Percentiles rank a stretch among this genome's conserved stretches.
These are phyloP conservation scores for Ecliptopera silaceata DNA, from an alignment of 2,888 invertebrate species.

Conservation along the genomic window DNA sequence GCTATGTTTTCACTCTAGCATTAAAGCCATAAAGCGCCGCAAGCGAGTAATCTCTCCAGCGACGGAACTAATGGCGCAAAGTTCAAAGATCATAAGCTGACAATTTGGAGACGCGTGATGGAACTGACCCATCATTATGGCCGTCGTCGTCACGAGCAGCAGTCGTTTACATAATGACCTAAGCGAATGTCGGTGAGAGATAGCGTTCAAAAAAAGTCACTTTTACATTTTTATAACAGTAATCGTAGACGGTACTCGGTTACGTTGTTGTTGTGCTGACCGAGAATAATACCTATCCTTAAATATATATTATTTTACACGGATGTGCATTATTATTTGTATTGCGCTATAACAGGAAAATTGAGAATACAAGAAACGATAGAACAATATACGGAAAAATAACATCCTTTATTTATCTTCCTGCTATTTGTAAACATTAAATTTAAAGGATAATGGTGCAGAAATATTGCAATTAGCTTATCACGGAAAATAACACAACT, in stretches of 20 bases:
- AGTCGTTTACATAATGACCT: conserved; percentile 63
- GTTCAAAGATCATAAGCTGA: conserved; percentile 54
- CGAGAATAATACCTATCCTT: not conserved
- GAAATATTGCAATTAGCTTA: no score
- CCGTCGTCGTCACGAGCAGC: conserved; percentile 37
- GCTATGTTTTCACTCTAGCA: conserved; percentile 1
- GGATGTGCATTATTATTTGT: not conserved
- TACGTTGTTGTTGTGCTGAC: not conserved
- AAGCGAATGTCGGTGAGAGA: conserved; percentile 56
- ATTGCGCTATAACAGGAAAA: not conserved
- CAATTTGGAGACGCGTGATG: conserved; percentile 55
- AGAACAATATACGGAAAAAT: no score
- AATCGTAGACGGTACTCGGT: conserved; percentile 13
- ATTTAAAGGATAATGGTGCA: no score
- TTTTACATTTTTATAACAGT: conserved; percentile 41
- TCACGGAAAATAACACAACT: no score
- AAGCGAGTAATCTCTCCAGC: conserved; percentile 12
- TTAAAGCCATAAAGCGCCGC: conserved; percentile 1
- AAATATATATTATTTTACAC: not conserved
- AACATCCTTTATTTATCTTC: no score
- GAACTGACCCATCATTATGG: conserved; percentile 56
- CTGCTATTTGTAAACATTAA: no score
- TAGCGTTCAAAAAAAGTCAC: conserved; percentile 43
- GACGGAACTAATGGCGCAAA: conserved; percentile 30
- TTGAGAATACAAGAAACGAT: no score